These are phyloP conservation scores for Lethenteron reissneri DNA, from an alignment of 2,113 vertebrate genomes.

Conservation along the genomic window DNA sequence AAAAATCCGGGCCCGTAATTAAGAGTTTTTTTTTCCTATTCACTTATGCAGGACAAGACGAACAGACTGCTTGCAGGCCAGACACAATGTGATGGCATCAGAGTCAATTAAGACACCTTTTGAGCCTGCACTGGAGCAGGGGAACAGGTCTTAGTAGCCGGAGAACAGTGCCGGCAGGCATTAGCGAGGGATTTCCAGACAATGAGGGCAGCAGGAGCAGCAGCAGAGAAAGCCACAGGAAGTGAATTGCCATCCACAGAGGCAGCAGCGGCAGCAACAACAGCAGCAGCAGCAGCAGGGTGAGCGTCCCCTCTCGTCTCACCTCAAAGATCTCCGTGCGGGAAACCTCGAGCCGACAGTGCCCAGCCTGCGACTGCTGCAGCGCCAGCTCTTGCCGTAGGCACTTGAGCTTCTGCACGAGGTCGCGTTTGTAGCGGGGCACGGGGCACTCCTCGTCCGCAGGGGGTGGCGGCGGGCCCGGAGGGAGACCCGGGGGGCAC, in stretches of 20 bases:
- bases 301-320: slow-evolving; percentile 10
- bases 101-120: too few species aligned
- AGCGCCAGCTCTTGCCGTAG: slow-evolving; percentile 81
- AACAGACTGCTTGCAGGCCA: too few species aligned
- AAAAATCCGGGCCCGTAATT: too few species aligned
- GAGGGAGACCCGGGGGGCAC: slow-evolving; percentile 32
- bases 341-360: slow-evolving; percentile 92
- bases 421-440: slow-evolving; percentile 76
- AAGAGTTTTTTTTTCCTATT: too few species aligned
- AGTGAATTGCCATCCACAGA: neutral
- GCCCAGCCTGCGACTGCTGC: slow-evolving; percentile 90
- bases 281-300: too few species aligned
- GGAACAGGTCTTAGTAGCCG: too few species aligned
- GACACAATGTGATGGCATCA: too few species aligned
- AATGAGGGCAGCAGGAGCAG: neutral
- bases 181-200: too few species aligned
- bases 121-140: too few species aligned
- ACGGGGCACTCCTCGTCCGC: slow-evolving; percentile 69
- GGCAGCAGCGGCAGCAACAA: neutral
- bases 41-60: too few species aligned
- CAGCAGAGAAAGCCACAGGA: neutral
- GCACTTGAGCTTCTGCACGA: slow-evolving; percentile 95
- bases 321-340: slow-evolving; percentile 95
- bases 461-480: slow-evolving; percentile 47
- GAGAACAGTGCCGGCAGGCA: too few species aligned